Percentiles rank a stretch among this genome's conserved stretches.
Evolutionary conservation across 64 coral and sea anemone genomes (phyloP).

Genomic region (Dendronephthya gigantea): DNA sequence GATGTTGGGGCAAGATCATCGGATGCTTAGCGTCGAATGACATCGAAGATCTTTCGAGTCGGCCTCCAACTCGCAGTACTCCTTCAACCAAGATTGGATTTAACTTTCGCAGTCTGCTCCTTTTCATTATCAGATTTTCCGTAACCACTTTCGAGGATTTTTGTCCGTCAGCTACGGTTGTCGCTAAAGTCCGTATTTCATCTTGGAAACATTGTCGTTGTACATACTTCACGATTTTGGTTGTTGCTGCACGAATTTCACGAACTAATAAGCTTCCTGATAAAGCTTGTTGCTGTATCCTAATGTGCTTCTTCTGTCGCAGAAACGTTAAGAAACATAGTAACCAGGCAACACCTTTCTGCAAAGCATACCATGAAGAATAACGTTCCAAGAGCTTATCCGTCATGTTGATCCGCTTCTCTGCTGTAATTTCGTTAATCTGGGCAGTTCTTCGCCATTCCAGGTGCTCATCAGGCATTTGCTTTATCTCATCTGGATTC

Average conservation of each 20-base stretch:
- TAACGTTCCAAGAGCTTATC: slow-evolving; percentile 17
- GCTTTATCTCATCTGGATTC: not conserved
- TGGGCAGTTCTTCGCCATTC: slow-evolving; percentile 28
- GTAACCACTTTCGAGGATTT: not conserved
- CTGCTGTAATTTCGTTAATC: not conserved
- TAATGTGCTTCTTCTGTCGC: too few species aligned
- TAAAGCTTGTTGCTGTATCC: too few species aligned
- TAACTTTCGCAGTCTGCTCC: not conserved
- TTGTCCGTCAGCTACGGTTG: not conserved
- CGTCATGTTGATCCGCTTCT: not conserved
- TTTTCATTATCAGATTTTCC: too few species aligned
- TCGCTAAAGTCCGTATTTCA: not conserved
- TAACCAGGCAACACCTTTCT: slow-evolving; percentile 50
- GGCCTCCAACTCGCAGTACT: too few species aligned
- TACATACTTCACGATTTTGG: slow-evolving; percentile 21
- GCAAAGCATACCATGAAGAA: slow-evolving; percentile 43
- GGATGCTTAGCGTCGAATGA: too few species aligned
- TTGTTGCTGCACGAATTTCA: slow-evolving; percentile 27
- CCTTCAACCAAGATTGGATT: not conserved
- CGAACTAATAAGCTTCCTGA: slow-evolving; percentile 12
- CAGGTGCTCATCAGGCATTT: slow-evolving; percentile 22
- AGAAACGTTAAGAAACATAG: slow-evolving; percentile 41
- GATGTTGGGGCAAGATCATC: slow-evolving; percentile 11
- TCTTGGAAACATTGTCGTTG: slow-evolving; percentile 37
- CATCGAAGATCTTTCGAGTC: too few species aligned